phyloP scores from a whole-genome alignment of 2,888 invertebrate species.

The Troides helena region DNA sequence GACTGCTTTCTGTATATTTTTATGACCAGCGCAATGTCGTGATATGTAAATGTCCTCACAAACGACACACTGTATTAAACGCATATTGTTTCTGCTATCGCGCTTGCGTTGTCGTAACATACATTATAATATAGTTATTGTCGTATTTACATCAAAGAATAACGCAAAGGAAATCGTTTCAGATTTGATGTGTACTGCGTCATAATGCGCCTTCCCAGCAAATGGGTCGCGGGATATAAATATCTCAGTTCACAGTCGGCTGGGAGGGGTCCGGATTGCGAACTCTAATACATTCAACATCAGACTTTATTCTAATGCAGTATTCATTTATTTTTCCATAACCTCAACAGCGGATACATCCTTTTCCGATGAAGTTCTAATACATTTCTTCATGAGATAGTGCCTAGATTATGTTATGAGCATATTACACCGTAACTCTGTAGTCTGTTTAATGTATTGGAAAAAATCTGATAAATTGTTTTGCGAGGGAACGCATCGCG shows the following conservation, averaged over 20 bases:
- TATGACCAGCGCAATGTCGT: no score
- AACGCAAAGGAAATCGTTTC: constrained; percentile 17
- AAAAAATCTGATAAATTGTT: constrained; percentile 1
- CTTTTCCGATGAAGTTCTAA: constrained; percentile 7
- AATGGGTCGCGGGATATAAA: constrained; percentile 41
- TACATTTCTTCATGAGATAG: neutral
- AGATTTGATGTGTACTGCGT: constrained; percentile 26
- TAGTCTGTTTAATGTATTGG: constrained; percentile 16
- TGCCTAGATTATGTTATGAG: neutral
- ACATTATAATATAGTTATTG: no score
- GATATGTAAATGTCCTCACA: no score
- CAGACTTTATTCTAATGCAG: constrained; percentile 15
- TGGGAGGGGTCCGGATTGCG: constrained; percentile 43
- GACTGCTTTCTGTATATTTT: no score
- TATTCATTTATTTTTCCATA: neutral
- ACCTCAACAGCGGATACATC: neutral
- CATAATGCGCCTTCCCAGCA: constrained; percentile 26
- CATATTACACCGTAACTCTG: neutral
- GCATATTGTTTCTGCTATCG: no score
- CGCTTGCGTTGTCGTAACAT: no score
- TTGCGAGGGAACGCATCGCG: no score
- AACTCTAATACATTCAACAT: constrained; percentile 17
- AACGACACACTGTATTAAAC: no score
- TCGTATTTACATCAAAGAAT: constrained; percentile 24
- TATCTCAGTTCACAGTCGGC: constrained; percentile 51